These are phyloP conservation scores for Myrmecophaga tridactyla DNA, from an alignment of 2,113 vertebrate genomes.

Conservation along the genomic window DNA sequence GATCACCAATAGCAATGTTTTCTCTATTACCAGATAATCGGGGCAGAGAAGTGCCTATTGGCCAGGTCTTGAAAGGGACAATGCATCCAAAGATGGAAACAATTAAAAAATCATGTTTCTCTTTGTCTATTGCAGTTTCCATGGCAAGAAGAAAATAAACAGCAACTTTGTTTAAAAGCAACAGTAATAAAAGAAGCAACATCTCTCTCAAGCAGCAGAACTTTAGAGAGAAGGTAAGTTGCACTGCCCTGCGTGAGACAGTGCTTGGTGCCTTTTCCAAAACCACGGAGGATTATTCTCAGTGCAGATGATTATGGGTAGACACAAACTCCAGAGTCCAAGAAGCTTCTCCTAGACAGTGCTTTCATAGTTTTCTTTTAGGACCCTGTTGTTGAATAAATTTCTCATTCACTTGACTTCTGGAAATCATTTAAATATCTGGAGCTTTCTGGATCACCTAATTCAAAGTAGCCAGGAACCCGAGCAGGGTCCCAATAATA, in stretches of 20 bases:
- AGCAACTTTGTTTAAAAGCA: slow-evolving; percentile 46
- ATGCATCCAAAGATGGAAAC: neutral
- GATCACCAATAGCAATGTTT: neutral
- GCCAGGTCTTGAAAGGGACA: neutral
- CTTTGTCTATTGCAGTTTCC: slow-evolving; percentile 61
- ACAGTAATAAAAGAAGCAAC: neutral
- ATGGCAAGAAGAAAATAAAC: slow-evolving; percentile 63
- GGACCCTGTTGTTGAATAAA: neutral
- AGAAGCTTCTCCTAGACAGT: neutral
- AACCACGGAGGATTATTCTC: neutral
- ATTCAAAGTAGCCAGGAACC: slow-evolving; percentile 2
- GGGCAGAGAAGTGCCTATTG: neutral
- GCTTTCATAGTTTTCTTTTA: neutral
- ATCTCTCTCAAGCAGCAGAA: neutral
- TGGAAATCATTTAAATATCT: slow-evolving; percentile 24
- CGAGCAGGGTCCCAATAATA: neutral
- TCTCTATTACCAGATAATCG: neutral
- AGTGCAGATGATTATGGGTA: neutral
- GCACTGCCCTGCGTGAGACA: accelerated
- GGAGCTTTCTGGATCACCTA: slow-evolving; percentile 8
- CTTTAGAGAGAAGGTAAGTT: neutral
- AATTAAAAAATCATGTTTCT: slow-evolving; percentile 41
- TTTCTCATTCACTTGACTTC: neutral
- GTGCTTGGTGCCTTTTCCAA: neutral
- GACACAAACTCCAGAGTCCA: neutral